Base-by-base conservation (phyloP, 2,797 vertebrate genomes). In the Paratrypauchen microcephalus region DNA sequence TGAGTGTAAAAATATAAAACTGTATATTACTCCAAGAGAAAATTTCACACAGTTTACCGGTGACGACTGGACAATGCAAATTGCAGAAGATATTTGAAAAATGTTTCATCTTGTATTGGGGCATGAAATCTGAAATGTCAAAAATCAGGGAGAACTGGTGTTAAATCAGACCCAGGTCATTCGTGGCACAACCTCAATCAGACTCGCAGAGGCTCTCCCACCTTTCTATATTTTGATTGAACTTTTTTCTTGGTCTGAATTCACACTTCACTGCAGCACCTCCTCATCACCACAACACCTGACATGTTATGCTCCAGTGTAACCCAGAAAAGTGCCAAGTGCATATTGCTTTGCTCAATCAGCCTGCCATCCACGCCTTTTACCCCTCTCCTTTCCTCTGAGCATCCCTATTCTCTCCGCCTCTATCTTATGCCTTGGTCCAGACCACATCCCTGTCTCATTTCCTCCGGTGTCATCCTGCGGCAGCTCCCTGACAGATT, bases 401-500 rank as follows among this genome's bases (percentile, higher is more conserved):
- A 65, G 56, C 65, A 65, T 67, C 30, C 66, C 39, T 76, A 65
- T 45, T 73, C 78, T 39, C 5, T 61, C 28, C 61, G 21, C 19
- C 69, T 70, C 12, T 24, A 30, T 28, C 47, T 52, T 47, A n/a
- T 52, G 13, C 62, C 18, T 32, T 66, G 45, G 47, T 68, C 32
- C 66, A 70, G 55, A 50, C 72, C 48, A 62, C 57, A 70, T 64
- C 39, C 65, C 71, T 19, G 56, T 70, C 70, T 66, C 56, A 66
- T 73, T 60, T 84, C 80, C 79, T 81, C 67, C 28, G 32, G 67
- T 79, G 67, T 80, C 82, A 67, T 61, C 45, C 76, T 69, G 65
- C 64, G 71, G 67, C 74, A 76, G 73, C 48, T 70, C 70, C 68
- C 26, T 79, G 76, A 57, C 78, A 84, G 79, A 91, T 75, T 87